Evolutionary conservation across 2,113 vertebrate genomes (phyloP).

Genomic region (Daboia siamensis): DNA sequence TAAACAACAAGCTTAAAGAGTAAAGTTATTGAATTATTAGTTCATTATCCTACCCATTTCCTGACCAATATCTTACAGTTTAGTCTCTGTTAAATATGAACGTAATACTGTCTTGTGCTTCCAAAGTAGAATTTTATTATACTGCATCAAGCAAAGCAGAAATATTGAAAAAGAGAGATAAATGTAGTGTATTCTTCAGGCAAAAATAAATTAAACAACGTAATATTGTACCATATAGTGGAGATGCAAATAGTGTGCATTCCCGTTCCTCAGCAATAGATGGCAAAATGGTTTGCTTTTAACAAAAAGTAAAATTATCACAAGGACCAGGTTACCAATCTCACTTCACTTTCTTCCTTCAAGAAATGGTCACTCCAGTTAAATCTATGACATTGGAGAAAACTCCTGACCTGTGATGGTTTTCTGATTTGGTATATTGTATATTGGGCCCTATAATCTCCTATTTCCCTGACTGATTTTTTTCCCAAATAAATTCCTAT

Average conservation of each 20-base stretch:
- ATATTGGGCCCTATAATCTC: neutral
- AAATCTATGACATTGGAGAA: neutral
- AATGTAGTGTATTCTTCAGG: neutral
- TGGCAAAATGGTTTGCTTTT: neutral
- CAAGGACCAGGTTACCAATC: neutral
- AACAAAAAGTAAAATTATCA: neutral
- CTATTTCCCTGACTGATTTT: neutral
- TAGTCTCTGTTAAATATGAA: neutral
- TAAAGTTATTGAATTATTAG: neutral
- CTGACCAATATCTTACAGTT: neutral
- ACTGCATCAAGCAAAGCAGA: neutral
- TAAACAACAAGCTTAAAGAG: neutral
- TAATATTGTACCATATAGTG: neutral
- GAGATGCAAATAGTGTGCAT: neutral
- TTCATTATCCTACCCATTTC: neutral
- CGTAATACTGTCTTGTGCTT: neutral
- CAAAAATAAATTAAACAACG: neutral
- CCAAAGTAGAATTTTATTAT: neutral
- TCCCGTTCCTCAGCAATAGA: neutral
- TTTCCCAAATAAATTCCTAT: neutral
- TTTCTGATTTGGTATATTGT: neutral
- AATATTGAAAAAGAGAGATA: neutral
- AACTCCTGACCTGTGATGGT: neutral
- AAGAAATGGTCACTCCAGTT: neutral
- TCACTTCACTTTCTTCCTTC: neutral